Base-by-base conservation (phyloP, 2,113 vertebrate genomes). In the Meriones unguiculatus region DNA sequence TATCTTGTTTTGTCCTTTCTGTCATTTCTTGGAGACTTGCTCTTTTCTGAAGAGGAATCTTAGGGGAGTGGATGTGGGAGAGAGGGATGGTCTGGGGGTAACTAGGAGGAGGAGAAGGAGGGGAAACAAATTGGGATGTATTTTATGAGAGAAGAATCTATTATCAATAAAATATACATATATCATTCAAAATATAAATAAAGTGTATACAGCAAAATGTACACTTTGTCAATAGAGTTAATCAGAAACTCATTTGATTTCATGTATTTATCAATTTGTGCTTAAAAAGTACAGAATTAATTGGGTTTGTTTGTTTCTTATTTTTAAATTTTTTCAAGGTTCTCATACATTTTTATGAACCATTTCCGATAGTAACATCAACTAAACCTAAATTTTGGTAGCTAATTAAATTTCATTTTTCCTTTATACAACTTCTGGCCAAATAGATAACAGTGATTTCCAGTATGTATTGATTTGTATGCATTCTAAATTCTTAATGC, bases 281-380 rank as follows among this genome's bases (percentile, higher is more conserved):
- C 10, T 15, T 35, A 89, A 89, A 84, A 84, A 50, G 28, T 0
- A 5, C 9, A 35, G 10, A 64, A 76, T 91, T 80, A 91, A 54
- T 75, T 89, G 72, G 20, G 14, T 59, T 18, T 97, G 85, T 30
- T 59, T 91, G 86, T 80, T 87, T 94, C 7, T 76, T 87, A 50
- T 89, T 4, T 77, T 89, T 54, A 97, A 97, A 95, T 92, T n/a
- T 73, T 64, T 28, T 65, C 54, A 95, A 65, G 90, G 80, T 67
- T 94, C 38, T n/a, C 9, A 87, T 13, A 18, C 41, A 73, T 70
- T 62, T 94, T 91, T 96, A 85, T 94, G 22, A 87, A 93, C 30
- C 7, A 28, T 91, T 90, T 93, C 28, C 50, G 1, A 0, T 54
- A n/a, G 32, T 81, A 50, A 7, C 25, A 57, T 20, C 54, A 14